phyloP scores from a whole-genome alignment of 1,140 invertebrate genomes.

The Phocides pigmalion region DNA sequence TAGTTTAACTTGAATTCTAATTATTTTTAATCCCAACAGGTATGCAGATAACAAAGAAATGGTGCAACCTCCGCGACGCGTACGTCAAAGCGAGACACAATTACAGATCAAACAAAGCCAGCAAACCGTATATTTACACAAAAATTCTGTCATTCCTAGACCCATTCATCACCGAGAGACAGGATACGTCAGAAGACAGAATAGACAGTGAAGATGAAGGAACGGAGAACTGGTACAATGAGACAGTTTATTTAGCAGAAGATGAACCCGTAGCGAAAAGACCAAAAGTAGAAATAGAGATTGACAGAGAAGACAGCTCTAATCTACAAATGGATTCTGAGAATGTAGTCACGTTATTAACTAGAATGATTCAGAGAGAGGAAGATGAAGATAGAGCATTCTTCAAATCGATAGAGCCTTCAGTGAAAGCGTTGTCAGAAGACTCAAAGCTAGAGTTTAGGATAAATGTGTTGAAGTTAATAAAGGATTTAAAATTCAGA shows the following conservation, averaged over 20 bases:
- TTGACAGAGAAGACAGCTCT: slow-evolving; percentile 33
- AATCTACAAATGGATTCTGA: slow-evolving; percentile 34
- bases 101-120: not conserved
- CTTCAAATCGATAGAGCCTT: slow-evolving; percentile 57
- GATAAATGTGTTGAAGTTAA: slow-evolving; percentile 52
- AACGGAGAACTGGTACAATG: slow-evolving; percentile 41
- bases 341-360: slow-evolving; percentile 43
- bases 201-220: slow-evolving; percentile 34
- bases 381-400: slow-evolving; percentile 59
- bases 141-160: slow-evolving; percentile 49
- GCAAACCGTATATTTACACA: slow-evolving; percentile 47
- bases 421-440: slow-evolving; percentile 50
- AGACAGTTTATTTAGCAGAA: slow-evolving; percentile 47
- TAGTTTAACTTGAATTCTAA: not conserved
- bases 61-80: slow-evolving; percentile 57
- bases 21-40: slow-evolving; percentile 40
- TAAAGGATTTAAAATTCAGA: slow-evolving; percentile 43
- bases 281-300: slow-evolving; percentile 37
- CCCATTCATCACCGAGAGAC: slow-evolving; percentile 27
- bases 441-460: slow-evolving; percentile 56
- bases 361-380: slow-evolving; percentile 50
- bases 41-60: slow-evolving; percentile 52
- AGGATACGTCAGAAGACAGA: slow-evolving; percentile 27
- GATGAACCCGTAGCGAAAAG: slow-evolving; percentile 39
- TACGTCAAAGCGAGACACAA: slow-evolving; percentile 51